Base-by-base conservation (phyloP, 2,113 vertebrate species). In the Chaetodon trifascialis region DNA sequence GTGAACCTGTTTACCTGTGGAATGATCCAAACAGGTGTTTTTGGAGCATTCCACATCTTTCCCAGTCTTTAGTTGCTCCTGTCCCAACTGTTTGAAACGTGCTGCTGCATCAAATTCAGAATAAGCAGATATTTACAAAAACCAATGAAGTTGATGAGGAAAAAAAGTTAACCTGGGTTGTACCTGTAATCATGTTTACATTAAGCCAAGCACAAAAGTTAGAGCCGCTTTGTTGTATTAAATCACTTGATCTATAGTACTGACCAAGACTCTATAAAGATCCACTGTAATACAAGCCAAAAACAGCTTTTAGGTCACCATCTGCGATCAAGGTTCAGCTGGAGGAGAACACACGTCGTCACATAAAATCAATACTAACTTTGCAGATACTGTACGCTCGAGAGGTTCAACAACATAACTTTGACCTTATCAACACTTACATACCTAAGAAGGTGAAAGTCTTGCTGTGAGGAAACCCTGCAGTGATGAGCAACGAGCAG, bases 401-500 rank as follows among this genome's bases (percentile, higher is more conserved):
- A 42, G 25, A 40, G n/a, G 8, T n/a, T 72, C 15, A 42, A 54
- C 36, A 23, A 12, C 21, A n/a, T 8, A 16, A 44, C 46, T 46
- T 51, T 56, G 71, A 76, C 74, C 34, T 47, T 23, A 64, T 54
- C 38, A 59, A 52, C 0, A 0, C 15, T 60, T 19, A 12, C n/a
- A 66, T 44, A 58, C 34, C 8, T 40, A 5, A 34, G 11, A 76
- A n/a, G 16, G 8, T 16, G 40, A 42, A 60, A 34, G 38, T 63
- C 49, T 44, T 1, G 3, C 25, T 30, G 47, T 19, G 21, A 76
- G 51, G 73, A 54, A 30, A 62, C 52, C 63, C 44, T 17, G 67
- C 51, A 5, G 68, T 63, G 82, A 73, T 49, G 71, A 83, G 59
- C 46, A 52, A 59, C 36, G n/a, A 79, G 54, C 56, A 69, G 64